Evolutionary conservation across 2,888 invertebrate genomes (phyloP), one percentile per base, ranked within the genome.

Genomic region (Neoascia interrupta): DNA sequence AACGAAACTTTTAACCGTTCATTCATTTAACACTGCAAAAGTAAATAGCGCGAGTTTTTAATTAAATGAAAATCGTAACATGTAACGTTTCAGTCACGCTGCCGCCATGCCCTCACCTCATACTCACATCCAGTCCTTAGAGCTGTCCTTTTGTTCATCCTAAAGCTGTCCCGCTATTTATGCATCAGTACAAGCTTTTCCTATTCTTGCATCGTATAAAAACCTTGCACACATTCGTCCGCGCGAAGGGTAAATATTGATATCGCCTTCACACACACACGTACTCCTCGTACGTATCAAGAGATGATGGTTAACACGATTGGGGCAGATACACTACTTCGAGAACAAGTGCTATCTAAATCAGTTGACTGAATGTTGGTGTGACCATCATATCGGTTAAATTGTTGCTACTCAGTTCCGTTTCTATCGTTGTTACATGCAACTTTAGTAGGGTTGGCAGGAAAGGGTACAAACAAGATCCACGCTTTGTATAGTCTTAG

Each of bases 41-140:
- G 79, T 73, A 73, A 79, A 73, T 68, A 79, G 66, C 73, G 66
- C 66, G 73, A 79, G 66, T 79, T 79, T 79, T 79, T 79, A 79
- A 79, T 79, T 79, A 79, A 79, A 79, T 79, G 79, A 68, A 79
- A 79, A 68, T 73, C 60, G 56, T 66, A 49, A 61, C 72, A 70
- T 79, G 66, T 47, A 79, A 61, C 61, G 31, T 73, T 73, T 54
- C 54, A 61, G 66, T 79, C 58, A 54, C 34, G 60, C 45, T 60
- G 31, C 41, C 54, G 45, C 45, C n/a, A n/a, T n/a, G 37, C 11
- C 11, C 34, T 36, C 23, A 21, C 45, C 37, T 31, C 31, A 5
- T 3, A n/a, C 26, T 28, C 36, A 18, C 16, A 31, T 18, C 6
- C 26, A 23, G 18, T 19, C 34, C 21, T 19, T 54, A 36, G 5